phyloP scores from a whole-genome alignment of 53 echinoderm and acorn worm species.

The Patiria pectinifera region DNA sequence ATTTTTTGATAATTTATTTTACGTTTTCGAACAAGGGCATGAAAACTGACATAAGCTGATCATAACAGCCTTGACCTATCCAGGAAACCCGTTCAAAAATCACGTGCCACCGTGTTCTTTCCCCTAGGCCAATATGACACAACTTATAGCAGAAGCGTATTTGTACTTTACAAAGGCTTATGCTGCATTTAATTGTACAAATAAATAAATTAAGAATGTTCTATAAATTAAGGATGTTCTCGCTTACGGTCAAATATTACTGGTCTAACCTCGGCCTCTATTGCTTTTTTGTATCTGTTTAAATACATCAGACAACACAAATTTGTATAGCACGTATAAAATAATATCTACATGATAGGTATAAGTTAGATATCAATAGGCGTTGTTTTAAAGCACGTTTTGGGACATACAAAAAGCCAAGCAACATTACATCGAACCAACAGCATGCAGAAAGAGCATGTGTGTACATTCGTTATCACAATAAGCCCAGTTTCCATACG shows the following conservation, averaged over 20 bases:
- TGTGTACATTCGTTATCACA: background rate
- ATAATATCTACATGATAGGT: background rate
- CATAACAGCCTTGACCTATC: too few species aligned
- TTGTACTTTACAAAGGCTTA: too few species aligned
- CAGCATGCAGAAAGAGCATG: conserved; percentile 4
- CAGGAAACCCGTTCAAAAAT: too few species aligned
- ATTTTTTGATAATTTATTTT: too few species aligned
- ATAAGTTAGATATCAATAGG: background rate
- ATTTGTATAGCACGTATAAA: background rate
- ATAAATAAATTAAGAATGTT: too few species aligned
- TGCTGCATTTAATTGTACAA: too few species aligned
- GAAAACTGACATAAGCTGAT: too few species aligned
- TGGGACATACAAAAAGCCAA: background rate
- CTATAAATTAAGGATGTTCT: too few species aligned
- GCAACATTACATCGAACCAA: background rate
- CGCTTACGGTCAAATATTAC: background rate
- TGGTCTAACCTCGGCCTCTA: background rate
- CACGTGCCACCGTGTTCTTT: too few species aligned
- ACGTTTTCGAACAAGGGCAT: too few species aligned
- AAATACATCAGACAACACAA: background rate
- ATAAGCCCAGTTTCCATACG: background rate
- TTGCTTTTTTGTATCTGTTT: background rate
- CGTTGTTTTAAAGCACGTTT: conserved; percentile 9
- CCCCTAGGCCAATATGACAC: too few species aligned
- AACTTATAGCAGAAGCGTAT: too few species aligned